Evolutionary conservation across 1,140 invertebrate species (phyloP).

Genomic region (Drosophila mayri): DNA sequence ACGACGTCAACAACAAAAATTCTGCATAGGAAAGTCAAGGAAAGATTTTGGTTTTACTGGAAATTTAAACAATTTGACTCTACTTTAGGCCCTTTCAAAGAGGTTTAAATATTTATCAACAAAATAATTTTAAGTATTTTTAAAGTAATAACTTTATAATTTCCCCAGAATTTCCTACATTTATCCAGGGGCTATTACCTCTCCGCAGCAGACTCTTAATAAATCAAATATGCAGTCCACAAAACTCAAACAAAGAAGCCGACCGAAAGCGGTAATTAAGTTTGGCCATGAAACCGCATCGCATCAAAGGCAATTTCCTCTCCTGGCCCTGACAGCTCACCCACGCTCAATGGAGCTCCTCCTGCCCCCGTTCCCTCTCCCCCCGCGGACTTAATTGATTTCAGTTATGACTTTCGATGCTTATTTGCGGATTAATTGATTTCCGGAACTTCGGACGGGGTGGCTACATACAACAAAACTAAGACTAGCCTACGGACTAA

Average conservation of each 20-base stretch:
- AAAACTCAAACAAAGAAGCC: conserved; percentile 18
- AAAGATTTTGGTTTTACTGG: too few relatives aligned
- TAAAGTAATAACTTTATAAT: not conserved
- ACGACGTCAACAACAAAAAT: not conserved
- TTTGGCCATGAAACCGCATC: conserved; percentile 46
- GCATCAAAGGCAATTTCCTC: conserved; percentile 46
- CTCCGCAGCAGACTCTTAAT: conserved; percentile 14
- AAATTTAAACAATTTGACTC: too few relatives aligned
- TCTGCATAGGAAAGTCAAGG: not conserved
- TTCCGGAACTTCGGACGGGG: conserved; percentile 10
- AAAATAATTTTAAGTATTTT: too few relatives aligned
- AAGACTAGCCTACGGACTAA: conserved; percentile 61
- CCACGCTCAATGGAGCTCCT: not conserved
- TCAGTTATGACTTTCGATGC: conserved; percentile 50
- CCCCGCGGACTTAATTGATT: conserved; percentile 34
- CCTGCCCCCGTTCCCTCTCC: not conserved
- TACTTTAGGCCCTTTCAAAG: not conserved
- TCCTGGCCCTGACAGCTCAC: conserved; percentile 29
- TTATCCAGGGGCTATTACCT: not conserved
- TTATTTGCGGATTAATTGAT: conserved; percentile 40
- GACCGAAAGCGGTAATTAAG: conserved; percentile 36
- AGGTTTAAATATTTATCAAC: not conserved
- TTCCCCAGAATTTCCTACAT: not conserved
- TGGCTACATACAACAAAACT: conserved; percentile 18
- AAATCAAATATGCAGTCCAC: conserved; percentile 28